These are phyloP conservation scores for Azorinus chamasolen DNA, from an alignment of 2,888 invertebrate species.

Conservation along the genomic window DNA sequence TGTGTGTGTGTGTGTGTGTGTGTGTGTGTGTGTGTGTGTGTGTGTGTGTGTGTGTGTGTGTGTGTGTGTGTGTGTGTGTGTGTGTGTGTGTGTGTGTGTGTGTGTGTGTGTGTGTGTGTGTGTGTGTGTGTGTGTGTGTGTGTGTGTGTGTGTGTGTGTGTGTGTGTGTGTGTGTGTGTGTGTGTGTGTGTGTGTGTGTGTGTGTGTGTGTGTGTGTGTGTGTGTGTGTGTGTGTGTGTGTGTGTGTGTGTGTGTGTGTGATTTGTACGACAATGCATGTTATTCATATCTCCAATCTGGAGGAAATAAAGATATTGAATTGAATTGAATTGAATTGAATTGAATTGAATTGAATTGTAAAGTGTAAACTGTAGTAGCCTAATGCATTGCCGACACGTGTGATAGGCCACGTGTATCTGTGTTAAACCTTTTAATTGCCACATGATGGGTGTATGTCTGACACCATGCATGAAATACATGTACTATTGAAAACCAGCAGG, in stretches of 20 bases:
- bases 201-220: constrained; percentile 13
- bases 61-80: constrained; percentile 13
- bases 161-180: constrained; percentile 13
- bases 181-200: constrained; percentile 13
- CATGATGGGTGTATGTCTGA: too few species aligned
- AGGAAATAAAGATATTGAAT: too few species aligned
- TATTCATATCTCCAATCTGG: too few species aligned
- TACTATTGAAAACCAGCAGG: too few species aligned
- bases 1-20: constrained; percentile 13
- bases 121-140: constrained; percentile 13
- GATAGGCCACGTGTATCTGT: too few species aligned
- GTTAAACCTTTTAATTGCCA: too few species aligned
- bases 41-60: constrained; percentile 13
- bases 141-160: constrained; percentile 13
- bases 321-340: too few species aligned
- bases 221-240: constrained; percentile 10
- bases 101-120: constrained; percentile 13
- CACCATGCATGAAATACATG: too few species aligned
- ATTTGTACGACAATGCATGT: too few species aligned
- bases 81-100: constrained; percentile 13
- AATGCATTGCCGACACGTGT: too few species aligned
- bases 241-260: constrained; percentile 13
- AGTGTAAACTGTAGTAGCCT: too few species aligned
- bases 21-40: constrained; percentile 13
- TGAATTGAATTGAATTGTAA: too few species aligned